Conservation (phyloP, 64 coral and sea anemone genomes). For the Platygyra sinensis region DNA sequence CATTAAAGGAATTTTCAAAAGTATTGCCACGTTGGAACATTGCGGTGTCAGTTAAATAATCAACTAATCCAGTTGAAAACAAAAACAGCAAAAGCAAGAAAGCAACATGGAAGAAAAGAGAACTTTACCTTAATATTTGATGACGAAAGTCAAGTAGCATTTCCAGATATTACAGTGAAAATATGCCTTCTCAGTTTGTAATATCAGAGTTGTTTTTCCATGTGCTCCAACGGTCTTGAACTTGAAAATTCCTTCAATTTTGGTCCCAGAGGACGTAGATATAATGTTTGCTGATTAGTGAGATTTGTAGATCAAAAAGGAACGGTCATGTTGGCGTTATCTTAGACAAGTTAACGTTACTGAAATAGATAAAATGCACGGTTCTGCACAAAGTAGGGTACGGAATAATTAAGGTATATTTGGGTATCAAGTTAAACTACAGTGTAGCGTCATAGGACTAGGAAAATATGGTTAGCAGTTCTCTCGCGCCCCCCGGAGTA, state of each 20-base stretch:
- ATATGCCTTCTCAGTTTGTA: not conserved
- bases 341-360: slow-evolving; percentile 1
- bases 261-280: not conserved
- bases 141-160: not conserved
- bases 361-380: slow-evolving; percentile 2
- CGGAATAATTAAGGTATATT: slow-evolving; percentile 33
- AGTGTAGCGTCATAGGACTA: slow-evolving; percentile 38
- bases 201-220: not conserved
- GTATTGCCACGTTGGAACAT: not conserved
- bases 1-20: not conserved
- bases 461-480: slow-evolving; percentile 27
- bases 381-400: slow-evolving; percentile 21
- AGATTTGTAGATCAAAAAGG: slow-evolving; percentile 2
- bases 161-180: not conserved
- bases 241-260: slow-evolving; percentile 1
- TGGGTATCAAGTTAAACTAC: slow-evolving; percentile 49
- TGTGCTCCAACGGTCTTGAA: not conserved
- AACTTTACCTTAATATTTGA: no score
- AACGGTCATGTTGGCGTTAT: not conserved
- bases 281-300: not conserved
- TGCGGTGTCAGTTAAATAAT: no score
- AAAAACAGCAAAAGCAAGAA: no score
- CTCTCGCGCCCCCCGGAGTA: slow-evolving; percentile 11
- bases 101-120: no score
- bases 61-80: no score